Evolutionary conservation across 2,113 vertebrate genomes (phyloP), one percentile per base, ranked within the genome.

Genomic region (Nyctibius bracteatus): DNA sequence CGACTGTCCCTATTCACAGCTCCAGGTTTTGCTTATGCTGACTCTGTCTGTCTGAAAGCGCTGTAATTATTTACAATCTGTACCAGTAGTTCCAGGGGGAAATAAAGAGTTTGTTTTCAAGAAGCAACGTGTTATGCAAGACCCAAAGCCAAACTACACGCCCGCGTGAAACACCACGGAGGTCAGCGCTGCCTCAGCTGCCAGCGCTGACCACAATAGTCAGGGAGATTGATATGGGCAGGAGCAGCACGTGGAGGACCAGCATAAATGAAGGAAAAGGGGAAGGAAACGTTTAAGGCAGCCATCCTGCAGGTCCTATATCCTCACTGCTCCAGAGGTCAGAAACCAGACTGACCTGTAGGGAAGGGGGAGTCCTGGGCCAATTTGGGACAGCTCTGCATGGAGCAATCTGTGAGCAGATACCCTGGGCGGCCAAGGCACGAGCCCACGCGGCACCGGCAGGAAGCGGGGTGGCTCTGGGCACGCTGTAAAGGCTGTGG

Each of bases 131-230:
- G 75, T 90, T 77, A 37, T 18, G 49, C 67, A 54, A 79, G 59
- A 82, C 63, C 49, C n/a, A 63, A 80, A 86, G 94, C 71, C 88
- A 88, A 83, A 59, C 81, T 83, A 58, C 91, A 57, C 5, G 39
- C 59, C 83, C 12, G 7, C 23, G 14, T 14, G 78, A 87, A 84
- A 84, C 25, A 30, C 84, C 47, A 87, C 52, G 73, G 92, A 88
- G 94, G 87, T 79, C 90, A 71, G 59, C 14, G 24, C 62, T 77
- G 86, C 70, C 84, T 44, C 30, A 9, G 81, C 74, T 87, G 85
- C 92, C 88, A 81, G 74, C 1, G 5, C 66, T 92, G 18, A 27
- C 82, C 33, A 21, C 39, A 3, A 1, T 0, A 47, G 10, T 0
- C 1, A 8, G 30, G 44, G 19, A 55, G 73, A 79, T 89, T 39